Conservation (phyloP, 1,140 invertebrate species). For the Nephotettix cincticeps region DNA sequence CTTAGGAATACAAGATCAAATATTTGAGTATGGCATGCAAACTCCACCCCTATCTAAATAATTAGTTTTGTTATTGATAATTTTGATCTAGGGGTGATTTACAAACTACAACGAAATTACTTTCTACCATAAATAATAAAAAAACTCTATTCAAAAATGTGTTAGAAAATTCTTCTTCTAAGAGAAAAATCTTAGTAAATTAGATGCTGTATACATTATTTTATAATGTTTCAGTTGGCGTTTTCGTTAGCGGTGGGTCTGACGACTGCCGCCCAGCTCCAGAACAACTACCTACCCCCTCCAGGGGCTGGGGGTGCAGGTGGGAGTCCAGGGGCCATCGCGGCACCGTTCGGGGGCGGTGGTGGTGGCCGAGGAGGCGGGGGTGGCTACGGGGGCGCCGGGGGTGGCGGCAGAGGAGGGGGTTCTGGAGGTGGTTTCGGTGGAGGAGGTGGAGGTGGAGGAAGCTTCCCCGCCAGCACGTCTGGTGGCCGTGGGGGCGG, state of each 20-base stretch:
- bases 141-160: no score
- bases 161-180: no score
- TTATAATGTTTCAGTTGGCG: no score
- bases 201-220: no score
- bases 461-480: background rate
- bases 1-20: no score
- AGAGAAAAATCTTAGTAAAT: no score
- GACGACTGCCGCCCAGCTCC: slow-evolving; percentile 50
- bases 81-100: no score
- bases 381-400: background rate
- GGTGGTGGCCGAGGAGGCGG: slow-evolving; percentile 8
- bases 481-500: slow-evolving; percentile 18
- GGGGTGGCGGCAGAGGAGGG: background rate
- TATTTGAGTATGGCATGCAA: no score
- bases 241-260: background rate
- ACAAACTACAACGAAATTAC: no score
- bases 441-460: slow-evolving; percentile 19
- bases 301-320: slow-evolving; percentile 47
- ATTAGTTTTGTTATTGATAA: no score
- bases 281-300: slow-evolving; percentile 62
- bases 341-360: slow-evolving; percentile 22
- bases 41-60: no score
- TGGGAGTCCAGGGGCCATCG: slow-evolving; percentile 28
- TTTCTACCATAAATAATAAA: no score
- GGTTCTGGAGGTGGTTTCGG: background rate